Conservation (phyloP, 2,113 vertebrate species). For the Galbula dea region DNA sequence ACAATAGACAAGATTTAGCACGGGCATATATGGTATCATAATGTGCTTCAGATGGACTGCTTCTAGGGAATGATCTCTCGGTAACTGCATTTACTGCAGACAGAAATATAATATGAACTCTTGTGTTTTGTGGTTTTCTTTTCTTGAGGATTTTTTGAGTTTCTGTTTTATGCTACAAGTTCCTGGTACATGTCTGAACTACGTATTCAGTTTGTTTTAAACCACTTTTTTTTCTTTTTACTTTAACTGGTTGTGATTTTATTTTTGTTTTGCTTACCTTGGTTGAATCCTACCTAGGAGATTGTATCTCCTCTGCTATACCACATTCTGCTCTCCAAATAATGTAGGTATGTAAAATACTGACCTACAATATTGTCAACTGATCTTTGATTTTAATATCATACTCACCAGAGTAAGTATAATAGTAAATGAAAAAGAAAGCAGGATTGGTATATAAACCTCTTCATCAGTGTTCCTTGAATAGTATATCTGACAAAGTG, state of each 20-base stretch:
- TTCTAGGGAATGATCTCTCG: background rate
- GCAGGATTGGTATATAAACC: background rate
- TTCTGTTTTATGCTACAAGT: background rate
- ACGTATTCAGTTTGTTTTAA: background rate
- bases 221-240: too few relatives aligned
- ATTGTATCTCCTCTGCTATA: background rate
- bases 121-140: background rate
- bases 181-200: background rate
- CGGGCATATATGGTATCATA: background rate
- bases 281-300: background rate
- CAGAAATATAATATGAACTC: background rate
- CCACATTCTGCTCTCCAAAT: background rate
- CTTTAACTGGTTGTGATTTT: background rate
- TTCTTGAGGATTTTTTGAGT: background rate
- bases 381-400: background rate
- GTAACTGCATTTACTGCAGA: background rate
- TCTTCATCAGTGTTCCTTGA: background rate
- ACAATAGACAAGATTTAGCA: background rate
- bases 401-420: background rate
- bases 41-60: background rate
- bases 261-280: accelerated
- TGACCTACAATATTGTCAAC: background rate
- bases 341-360: background rate
- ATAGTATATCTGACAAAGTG: background rate
- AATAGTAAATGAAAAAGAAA: background rate